These are phyloP conservation scores for Cyprinodon brontotheroides DNA, from an alignment of 2,113 vertebrate genomes.

Conservation along the genomic window DNA sequence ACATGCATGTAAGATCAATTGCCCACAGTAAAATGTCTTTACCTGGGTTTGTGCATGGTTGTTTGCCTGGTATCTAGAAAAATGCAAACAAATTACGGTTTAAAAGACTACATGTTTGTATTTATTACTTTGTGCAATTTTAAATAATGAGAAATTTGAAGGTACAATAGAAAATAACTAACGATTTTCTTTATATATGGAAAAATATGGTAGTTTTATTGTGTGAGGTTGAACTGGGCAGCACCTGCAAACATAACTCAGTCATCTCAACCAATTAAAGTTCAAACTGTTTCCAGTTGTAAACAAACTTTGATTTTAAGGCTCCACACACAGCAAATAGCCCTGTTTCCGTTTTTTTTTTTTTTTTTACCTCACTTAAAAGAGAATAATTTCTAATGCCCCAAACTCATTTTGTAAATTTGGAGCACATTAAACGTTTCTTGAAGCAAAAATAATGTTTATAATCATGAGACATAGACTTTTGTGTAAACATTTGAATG, in stretches of 20 bases:
- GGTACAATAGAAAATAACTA: background rate
- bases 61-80: too few relatives aligned
- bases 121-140: too few relatives aligned
- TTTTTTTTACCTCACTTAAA: constrained; percentile 26
- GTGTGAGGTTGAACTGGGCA: background rate
- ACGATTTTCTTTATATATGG: too few relatives aligned
- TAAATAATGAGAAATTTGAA: too few relatives aligned
- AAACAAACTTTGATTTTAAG: constrained; percentile 15
- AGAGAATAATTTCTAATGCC: background rate
- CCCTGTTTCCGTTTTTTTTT: constrained; percentile 9
- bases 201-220: too few relatives aligned
- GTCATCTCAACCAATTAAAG: constrained; percentile 44
- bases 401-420: constrained; percentile 3
- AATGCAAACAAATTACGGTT: too few relatives aligned
- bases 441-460: background rate
- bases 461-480: background rate
- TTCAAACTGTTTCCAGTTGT: constrained; percentile 21
- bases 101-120: too few relatives aligned
- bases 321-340: constrained; percentile 9
- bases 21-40: too few relatives aligned
- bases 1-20: too few relatives aligned
- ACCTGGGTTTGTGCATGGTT: too few relatives aligned
- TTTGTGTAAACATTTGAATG: background rate
- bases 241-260: constrained; percentile 25
- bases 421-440: background rate